Conservation (phyloP, 2,888 invertebrate species). For the Drosophila neonasuta region DNA sequence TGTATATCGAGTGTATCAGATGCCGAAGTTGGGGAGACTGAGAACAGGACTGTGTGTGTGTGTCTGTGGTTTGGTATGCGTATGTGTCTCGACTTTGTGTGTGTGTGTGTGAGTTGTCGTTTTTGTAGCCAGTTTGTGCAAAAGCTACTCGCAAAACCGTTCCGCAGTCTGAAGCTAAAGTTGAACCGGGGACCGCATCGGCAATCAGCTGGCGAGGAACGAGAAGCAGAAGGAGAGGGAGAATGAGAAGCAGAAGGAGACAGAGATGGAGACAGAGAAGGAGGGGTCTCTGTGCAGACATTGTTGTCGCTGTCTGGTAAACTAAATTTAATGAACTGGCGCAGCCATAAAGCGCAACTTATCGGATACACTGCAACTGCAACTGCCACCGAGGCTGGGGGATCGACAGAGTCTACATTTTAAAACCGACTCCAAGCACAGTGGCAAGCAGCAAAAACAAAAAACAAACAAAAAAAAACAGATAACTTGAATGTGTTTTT, state of each 20-base stretch:
- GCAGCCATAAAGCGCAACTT: slow-evolving; percentile 74
- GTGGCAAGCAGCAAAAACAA: slow-evolving; percentile 4
- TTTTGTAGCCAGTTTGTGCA: slow-evolving; percentile 24
- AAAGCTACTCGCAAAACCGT: slow-evolving; percentile 37
- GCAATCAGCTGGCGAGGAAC: slow-evolving; percentile 21
- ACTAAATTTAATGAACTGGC: slow-evolving; percentile 76
- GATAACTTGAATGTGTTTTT: slow-evolving; percentile 2
- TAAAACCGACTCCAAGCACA: slow-evolving; percentile 1
- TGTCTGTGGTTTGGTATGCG: slow-evolving; percentile 12
- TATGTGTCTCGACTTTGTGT: slow-evolving; percentile 5
- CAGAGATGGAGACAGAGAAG: not conserved
- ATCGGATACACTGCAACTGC: slow-evolving; percentile 48
- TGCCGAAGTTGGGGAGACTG: not conserved
- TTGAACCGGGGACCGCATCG: slow-evolving; percentile 27
- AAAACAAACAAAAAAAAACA: not conserved
- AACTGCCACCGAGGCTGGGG: slow-evolving; percentile 5
- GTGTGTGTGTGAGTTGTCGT: slow-evolving; percentile 7
- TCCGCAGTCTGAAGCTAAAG: slow-evolving; percentile 49
- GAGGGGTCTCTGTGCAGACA: slow-evolving; percentile 54
- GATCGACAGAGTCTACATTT: not conserved
- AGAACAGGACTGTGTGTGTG: slow-evolving; percentile 23
- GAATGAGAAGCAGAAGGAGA: not conserved
- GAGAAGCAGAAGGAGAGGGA: not conserved
- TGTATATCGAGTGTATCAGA: slow-evolving; percentile 2
- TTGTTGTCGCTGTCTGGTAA: slow-evolving; percentile 74